These are phyloP conservation scores for Bombus sibiricus DNA, from an alignment of 1,140 invertebrate genomes.

Conservation along the genomic window DNA sequence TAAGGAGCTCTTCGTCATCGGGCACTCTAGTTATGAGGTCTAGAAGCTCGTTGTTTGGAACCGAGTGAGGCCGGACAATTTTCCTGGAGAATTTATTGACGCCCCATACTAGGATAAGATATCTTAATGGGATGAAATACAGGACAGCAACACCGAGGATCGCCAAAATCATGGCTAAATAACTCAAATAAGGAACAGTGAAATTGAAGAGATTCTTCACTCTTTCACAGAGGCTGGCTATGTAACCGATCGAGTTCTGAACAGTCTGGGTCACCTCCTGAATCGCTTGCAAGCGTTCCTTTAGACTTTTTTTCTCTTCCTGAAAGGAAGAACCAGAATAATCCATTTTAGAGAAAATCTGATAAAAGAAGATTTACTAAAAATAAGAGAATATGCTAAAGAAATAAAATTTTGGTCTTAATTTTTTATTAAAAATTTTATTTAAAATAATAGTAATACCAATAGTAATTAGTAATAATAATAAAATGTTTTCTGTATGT, in stretches of 20 bases:
- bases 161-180: conserved; percentile 92
- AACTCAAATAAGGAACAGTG: conserved; percentile 97
- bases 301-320: conserved; percentile 98
- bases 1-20: conserved; percentile 95
- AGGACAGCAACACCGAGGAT: conserved; percentile 89
- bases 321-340: conserved; percentile 73
- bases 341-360: neutral
- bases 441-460: neutral
- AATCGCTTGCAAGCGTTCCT: conserved; percentile 96
- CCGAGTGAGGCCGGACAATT: conserved; percentile 94
- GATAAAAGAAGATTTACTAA: neutral
- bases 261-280: conserved; percentile 98
- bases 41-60: conserved; percentile 98
- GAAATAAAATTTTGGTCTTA: neutral
- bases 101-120: conserved; percentile 97
- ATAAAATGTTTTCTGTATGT: no score
- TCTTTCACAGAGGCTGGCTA: conserved; percentile 95
- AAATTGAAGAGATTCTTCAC: conserved; percentile 99
- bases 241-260: conserved; percentile 96
- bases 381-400: neutral
- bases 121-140: conserved; percentile 95
- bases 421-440: no score
- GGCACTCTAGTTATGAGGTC: conserved; percentile 98
- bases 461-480: no score
- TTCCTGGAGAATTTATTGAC: conserved; percentile 98